Base-by-base conservation (phyloP, 2,888 invertebrate species). In the Agelastica alni region DNA sequence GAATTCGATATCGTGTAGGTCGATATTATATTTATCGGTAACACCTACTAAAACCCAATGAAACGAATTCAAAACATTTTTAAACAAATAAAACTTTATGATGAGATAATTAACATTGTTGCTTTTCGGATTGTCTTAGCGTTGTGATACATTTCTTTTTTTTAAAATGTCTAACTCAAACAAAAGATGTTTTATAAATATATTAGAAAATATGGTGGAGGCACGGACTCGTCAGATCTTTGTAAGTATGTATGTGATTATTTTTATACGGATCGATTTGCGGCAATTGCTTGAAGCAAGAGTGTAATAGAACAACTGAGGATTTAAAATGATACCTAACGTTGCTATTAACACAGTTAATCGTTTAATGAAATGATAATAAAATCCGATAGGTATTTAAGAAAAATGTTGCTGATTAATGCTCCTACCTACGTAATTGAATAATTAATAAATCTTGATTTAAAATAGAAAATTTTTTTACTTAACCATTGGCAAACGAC, bases 1-100 rank as follows among this genome's bases (percentile, higher is more conserved):
- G 45, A 54, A 54, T 47, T 31, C 26, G 42, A 44, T 49, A 37
- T 28, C 37, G 54, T 45, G 59, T 55, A 49, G 57, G 56, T 49
- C 45, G 59, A 36, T 54, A 36, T 51, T 44, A 12, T 39, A 48
- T 30, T 17, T 39, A 48, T 41, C 44, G 48, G 39, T 30, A 31
- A 47, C 48, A 34, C 43, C 45, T 45, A 45, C 20, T 32, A 13
- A 31, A 43, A 16, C 31, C 4, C 4, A 30, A 1, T 30, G 4
- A 30, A 30, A 30, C n/a, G 6, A 31, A 4, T 6, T 3, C n/a
- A 30, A 10, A 1, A 1, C 3, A 10, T 31, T 31, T 31, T 31
- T n/a, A 9, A 7, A 9, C 28, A 9, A 28, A 9, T n/a, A 9
- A 7, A 28, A n/a, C 28, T n/a, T 28, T n/a, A 28, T 28, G 9